Conservation (phyloP, 2,888 invertebrate genomes). For the Camponotus fellah region DNA sequence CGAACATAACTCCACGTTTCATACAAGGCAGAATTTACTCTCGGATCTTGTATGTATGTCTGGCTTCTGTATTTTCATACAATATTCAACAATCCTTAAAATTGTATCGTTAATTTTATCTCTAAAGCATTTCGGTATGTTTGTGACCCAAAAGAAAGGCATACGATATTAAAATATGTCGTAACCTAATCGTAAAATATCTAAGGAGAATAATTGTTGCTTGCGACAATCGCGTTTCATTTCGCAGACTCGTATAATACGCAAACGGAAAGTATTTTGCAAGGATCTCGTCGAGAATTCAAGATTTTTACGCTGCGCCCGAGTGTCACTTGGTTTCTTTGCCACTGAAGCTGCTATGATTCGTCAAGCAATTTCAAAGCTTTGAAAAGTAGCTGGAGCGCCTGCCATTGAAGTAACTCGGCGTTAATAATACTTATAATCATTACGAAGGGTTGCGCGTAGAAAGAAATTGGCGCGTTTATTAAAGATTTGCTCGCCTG, state of each 20-base stretch:
- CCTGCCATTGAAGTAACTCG: slow-evolving; percentile 7
- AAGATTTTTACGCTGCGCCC: background rate
- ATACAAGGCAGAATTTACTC: slow-evolving; percentile 3
- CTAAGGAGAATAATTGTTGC: background rate
- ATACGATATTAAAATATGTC: slow-evolving; percentile 1
- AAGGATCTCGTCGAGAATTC: background rate
- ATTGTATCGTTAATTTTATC: background rate
- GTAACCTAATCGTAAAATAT: background rate
- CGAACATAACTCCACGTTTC: slow-evolving; percentile 30
- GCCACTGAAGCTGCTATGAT: slow-evolving; percentile 28
- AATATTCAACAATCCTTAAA: slow-evolving; percentile 1
- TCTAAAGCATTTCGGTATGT: background rate
- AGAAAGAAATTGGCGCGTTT: slow-evolving; percentile 43
- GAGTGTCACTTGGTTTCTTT: slow-evolving; percentile 30
- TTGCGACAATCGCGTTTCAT: slow-evolving; percentile 11
- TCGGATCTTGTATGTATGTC: background rate
- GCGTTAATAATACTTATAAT: slow-evolving; percentile 51
- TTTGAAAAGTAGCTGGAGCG: slow-evolving; percentile 8
- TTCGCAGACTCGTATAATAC: background rate
- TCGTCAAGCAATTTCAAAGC: slow-evolving; percentile 54
- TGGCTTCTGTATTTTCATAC: background rate
- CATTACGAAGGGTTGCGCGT: slow-evolving; percentile 30
- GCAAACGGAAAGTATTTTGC: slow-evolving; percentile 30
- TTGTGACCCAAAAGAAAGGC: background rate
- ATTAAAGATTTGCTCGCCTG: slow-evolving; percentile 48